phyloP scores from a whole-genome alignment of 1,140 invertebrate species.

The Aphaenogaster rudis region DNA sequence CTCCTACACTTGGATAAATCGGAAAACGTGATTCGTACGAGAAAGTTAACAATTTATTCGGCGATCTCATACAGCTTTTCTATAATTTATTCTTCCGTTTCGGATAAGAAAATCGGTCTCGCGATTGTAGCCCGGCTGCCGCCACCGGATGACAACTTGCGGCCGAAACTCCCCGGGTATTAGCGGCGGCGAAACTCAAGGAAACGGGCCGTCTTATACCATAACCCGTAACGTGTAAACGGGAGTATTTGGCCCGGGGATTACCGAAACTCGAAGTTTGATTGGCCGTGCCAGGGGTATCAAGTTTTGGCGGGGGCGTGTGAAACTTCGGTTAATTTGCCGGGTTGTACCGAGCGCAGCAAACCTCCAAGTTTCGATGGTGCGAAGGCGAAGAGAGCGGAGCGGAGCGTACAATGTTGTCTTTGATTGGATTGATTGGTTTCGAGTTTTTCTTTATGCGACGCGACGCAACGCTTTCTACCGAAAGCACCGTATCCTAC shows the following conservation, averaged over 20 bases:
- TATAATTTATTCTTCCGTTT: conserved; percentile 1
- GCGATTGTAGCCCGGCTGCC: conserved; percentile 35
- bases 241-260: conserved; percentile 82
- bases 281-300: conserved; percentile 85
- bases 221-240: conserved; percentile 82
- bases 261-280: conserved; percentile 85
- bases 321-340: conserved; percentile 78
- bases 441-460: conserved; percentile 14
- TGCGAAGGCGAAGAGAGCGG: conserved; percentile 30
- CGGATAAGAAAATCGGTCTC: conserved; percentile 24
- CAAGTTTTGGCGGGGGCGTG: conserved; percentile 81
- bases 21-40: neutral
- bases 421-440: conserved; percentile 60
- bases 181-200: conserved; percentile 76
- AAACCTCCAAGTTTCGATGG: conserved; percentile 38
- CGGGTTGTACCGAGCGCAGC: conserved; percentile 25
- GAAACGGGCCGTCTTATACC: conserved; percentile 78
- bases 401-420: conserved; percentile 46
- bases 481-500: neutral
- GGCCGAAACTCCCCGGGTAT: conserved; percentile 74
- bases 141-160: conserved; percentile 75
- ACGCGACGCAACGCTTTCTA: neutral
- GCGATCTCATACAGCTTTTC: neutral
- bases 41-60: neutral
- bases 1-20: neutral